phyloP scores from a whole-genome alignment of 2,797 vertebrate species.

The Scolopax rusticola region DNA sequence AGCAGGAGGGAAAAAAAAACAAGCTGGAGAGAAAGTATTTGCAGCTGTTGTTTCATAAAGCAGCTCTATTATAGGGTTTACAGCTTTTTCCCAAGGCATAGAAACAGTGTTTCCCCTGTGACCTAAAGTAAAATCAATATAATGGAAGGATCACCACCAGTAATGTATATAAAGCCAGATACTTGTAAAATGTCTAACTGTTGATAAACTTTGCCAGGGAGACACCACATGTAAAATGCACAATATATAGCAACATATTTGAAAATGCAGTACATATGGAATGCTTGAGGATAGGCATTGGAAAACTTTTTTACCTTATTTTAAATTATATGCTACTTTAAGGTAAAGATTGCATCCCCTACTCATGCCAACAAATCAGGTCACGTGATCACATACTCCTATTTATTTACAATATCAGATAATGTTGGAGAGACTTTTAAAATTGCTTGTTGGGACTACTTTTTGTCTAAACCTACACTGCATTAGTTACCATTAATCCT shows the following conservation, averaged over 20 bases:
- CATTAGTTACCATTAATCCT: slow-evolving; percentile 67
- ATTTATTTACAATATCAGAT: slow-evolving; percentile 36
- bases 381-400: background rate
- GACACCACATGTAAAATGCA: background rate
- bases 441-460: slow-evolving; percentile 20
- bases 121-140: slow-evolving; percentile 12
- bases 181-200: background rate
- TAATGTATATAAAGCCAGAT: background rate
- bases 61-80: slow-evolving; percentile 8
- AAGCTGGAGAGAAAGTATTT: background rate
- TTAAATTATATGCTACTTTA: background rate
- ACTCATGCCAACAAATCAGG: background rate
- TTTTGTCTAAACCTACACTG: slow-evolving; percentile 30
- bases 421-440: slow-evolving; percentile 6
- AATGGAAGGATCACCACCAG: background rate
- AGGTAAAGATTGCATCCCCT: background rate
- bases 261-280: background rate
- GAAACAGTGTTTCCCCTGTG: slow-evolving; percentile 32
- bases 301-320: background rate
- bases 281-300: background rate
- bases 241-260: background rate
- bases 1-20: background rate
- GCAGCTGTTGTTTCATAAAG: slow-evolving; percentile 50
- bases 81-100: slow-evolving; percentile 43
- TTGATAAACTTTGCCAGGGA: background rate